Percentiles rank a stretch among this genome's conserved stretches.
Evolutionary conservation across 92 coral and sea anemone genomes (phyloP).

Genomic region (Parazoanthus atlanticus): DNA sequence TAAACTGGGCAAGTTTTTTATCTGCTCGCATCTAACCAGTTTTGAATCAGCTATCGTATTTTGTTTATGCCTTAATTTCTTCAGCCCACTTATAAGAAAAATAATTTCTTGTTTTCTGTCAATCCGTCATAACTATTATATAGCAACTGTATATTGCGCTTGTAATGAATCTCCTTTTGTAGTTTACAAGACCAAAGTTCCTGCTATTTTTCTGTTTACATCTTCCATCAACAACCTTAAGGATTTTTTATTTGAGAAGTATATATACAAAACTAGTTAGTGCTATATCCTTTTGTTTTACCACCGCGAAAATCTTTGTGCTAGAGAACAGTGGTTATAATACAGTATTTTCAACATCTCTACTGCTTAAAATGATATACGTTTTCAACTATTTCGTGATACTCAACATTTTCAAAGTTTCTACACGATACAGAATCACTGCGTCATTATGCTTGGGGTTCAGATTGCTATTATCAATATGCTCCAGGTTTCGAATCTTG

Average conservation of each 20-base stretch:
- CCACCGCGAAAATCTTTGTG: background rate
- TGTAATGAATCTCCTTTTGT: background rate
- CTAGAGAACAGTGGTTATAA: background rate
- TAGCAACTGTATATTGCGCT: background rate
- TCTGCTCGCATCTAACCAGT: background rate
- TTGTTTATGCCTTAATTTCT: background rate
- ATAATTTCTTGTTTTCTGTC: background rate
- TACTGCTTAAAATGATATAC: background rate
- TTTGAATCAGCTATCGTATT: background rate
- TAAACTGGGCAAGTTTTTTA: background rate
- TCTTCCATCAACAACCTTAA: background rate
- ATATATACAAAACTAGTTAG: too few relatives aligned
- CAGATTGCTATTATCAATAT: background rate
- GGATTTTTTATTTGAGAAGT: background rate
- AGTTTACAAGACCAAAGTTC: background rate
- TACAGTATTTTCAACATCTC: background rate
- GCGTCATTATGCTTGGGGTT: background rate
- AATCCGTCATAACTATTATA: background rate
- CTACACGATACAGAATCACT: too few relatives aligned
- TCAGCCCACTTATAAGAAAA: background rate
- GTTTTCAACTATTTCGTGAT: background rate
- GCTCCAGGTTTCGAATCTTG: background rate
- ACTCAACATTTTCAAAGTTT: background rate
- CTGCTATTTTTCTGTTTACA: background rate
- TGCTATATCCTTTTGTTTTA: too few relatives aligned